Conservation (phyloP, 2,888 invertebrate genomes). For the Lasioglossum malachurum region DNA sequence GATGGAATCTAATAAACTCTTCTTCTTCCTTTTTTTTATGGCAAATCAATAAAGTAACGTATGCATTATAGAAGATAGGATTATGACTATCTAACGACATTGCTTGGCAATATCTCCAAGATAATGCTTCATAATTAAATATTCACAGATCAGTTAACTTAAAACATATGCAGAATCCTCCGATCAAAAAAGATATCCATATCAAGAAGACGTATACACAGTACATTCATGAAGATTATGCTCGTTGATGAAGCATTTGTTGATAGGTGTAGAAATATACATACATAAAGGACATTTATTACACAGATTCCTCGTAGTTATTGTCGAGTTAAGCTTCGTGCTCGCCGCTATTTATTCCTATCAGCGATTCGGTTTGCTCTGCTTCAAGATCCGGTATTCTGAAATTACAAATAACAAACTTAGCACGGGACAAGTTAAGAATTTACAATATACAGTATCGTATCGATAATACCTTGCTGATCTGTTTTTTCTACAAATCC, state of each 20-base stretch:
- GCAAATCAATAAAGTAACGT: constrained; percentile 31
- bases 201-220: constrained; percentile 49
- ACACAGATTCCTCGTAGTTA: constrained; percentile 64
- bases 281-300: constrained; percentile 64
- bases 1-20: constrained; percentile 38
- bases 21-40: constrained; percentile 16
- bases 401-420: constrained; percentile 76
- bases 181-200: constrained; percentile 42
- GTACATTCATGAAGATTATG: constrained; percentile 53
- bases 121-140: constrained; percentile 46
- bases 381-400: constrained; percentile 88
- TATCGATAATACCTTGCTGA: constrained; percentile 84
- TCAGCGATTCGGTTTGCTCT: constrained; percentile 90
- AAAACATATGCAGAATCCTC: constrained; percentile 47
- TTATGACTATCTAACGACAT: constrained; percentile 24
- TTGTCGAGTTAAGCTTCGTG: constrained; percentile 86
- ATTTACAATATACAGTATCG: background rate
- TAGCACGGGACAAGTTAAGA: too few species aligned
- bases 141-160: constrained; percentile 35
- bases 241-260: constrained; percentile 58
- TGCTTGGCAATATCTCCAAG: constrained; percentile 27
- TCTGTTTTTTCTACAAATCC: constrained; percentile 85
- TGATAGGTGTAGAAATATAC: constrained; percentile 65
- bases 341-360: constrained; percentile 87
- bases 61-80: constrained; percentile 14